Base-by-base conservation (phyloP, 2,888 invertebrate species). In the Euspilapteryx auroguttella region DNA sequence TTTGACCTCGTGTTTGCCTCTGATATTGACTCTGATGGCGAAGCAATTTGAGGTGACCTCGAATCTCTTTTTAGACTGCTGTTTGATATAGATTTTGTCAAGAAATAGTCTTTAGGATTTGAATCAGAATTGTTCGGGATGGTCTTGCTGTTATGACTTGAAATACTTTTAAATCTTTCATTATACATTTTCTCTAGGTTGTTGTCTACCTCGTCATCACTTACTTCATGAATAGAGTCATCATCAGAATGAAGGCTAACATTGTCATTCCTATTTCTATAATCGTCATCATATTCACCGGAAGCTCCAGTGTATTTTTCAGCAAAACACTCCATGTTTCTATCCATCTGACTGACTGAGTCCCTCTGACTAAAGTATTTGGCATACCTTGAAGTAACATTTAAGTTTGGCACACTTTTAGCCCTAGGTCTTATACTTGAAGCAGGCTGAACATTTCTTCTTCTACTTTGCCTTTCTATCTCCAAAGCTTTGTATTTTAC, bases 291-390 rank as follows among this genome's bases (percentile, higher is more conserved):
- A 33, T 7, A 14, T 21, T 53, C 45, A 20, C 41, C 45, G 28
- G 39, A 39, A n/a, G 12, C 9, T 27, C 28, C 28, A 24, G 40
- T 37, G 11, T 38, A 29, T 21, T 28, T 35, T 24, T 53, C 49
- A 20, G 42, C 28, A 38, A 47, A 41, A 6, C 44, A 14, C 10
- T 41, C 34, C 21, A 42, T 44, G 27, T 52, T 46, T 34, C 40
- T 44, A 8, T 61, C 56, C 32, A 47, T 49, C 29, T 66, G 55
- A 42, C 68, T 73, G 10, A 50, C 24, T 12, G 51, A 49, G 44
- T 71, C 68, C 47, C 65, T 59, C 49, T 71, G 63, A 39, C 71
- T 73, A 36, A 76, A 76, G 46, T 73, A 76, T 43, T 78, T 76
- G 12, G 75, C 76, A 52, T 77, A 77, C 37, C 63, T 57, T 22